Evolutionary conservation across 2,888 invertebrate species (phyloP), one percentile per base, ranked within the genome.

Genomic region (Lysandra coridon): DNA sequence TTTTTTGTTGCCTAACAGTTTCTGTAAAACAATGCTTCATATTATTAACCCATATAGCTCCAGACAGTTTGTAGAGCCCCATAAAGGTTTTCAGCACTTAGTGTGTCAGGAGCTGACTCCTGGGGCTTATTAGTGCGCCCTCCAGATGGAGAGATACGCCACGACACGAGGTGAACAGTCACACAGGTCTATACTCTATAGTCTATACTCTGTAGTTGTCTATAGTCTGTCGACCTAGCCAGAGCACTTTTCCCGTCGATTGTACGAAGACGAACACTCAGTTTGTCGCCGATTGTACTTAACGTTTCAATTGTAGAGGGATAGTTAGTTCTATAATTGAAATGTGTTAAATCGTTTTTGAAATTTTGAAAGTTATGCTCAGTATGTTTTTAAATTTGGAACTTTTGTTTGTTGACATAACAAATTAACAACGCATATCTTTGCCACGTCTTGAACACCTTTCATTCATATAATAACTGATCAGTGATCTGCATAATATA

Each of bases 101-200:
- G 74, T 74, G 74, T 74, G 40, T 74, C 74, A 40, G 40, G 74
- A 44, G n/a, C 74, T 44, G n/a, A 23, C 40, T 74, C 40, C 40
- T 74, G 53, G 53, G 30, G n/a, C 49, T 76, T 53, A 76, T 76
- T 76, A 76, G 76, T n/a, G 76, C 57, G 53, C 76, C 33, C 76
- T 76, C 57, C 30, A 76, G 76, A 76, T 76, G 57, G 1, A 12
- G 57, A 76, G 76, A 76, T 76, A 76, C 53, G 76, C 4, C 76
- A 76, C 76, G 76, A 30, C 53, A 14, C 75, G 75, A 49, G 23
- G 75, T 69, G 44, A 44, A 23, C 44, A 75, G 75, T 49, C 44
- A 69, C 69, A 69, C 69, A 37, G 69, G 33, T 69, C 69, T 69
- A 64, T 64, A 64, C 4, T 10, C 64, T 30, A 23, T 23, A 69